These are phyloP conservation scores for Microcebus jonahi DNA, from an alignment of 2,113 vertebrate species.

Conservation along the genomic window DNA sequence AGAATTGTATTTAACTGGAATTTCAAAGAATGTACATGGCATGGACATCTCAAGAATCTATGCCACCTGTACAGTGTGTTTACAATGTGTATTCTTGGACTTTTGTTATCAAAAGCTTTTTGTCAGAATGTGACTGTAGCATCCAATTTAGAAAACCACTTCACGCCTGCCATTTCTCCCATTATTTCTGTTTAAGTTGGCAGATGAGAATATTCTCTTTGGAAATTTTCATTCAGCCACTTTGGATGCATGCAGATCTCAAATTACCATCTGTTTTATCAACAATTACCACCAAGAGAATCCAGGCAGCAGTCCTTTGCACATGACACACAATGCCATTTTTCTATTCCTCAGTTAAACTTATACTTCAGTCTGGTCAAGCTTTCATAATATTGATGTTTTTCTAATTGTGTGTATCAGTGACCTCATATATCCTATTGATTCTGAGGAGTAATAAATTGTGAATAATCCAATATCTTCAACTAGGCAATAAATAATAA, in stretches of 20 bases:
- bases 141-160: background rate
- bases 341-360: conserved; percentile 5
- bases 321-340: background rate
- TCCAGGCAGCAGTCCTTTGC: background rate
- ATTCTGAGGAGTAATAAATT: conserved; percentile 9
- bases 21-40: background rate
- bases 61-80: background rate
- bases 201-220: conserved; percentile 26
- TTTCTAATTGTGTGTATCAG: conserved; percentile 37
- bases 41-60: background rate
- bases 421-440: conserved; percentile 27
- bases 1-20: background rate
- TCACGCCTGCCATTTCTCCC: background rate
- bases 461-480: conserved; percentile 16
- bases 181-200: conserved; percentile 44
- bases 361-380: background rate
- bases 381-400: conserved; percentile 31
- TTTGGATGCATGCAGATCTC: background rate
- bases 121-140: background rate
- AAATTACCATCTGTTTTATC: conserved; percentile 33
- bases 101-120: background rate
- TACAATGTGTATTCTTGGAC: background rate
- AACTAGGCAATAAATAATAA: conserved; percentile 10
- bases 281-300: background rate
- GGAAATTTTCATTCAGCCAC: conserved; percentile 31